A percentile compares a stretch with the other conserved stretches of the same genome.
phyloP scores from a whole-genome alignment of 1,140 invertebrate species.

The Listronotus bonariensis region DNA sequence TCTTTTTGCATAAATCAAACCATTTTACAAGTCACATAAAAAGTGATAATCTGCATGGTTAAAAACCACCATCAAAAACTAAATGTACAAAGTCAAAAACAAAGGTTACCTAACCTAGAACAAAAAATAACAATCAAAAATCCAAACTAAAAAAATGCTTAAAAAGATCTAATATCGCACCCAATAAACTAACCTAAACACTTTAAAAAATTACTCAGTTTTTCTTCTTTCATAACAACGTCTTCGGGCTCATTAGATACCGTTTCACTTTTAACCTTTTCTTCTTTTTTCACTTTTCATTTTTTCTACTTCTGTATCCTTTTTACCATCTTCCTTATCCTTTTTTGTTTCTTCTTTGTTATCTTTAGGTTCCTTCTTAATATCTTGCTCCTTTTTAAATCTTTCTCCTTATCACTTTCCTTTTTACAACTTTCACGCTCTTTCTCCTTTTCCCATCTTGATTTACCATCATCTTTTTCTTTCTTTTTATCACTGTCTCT shows the following conservation, averaged over 20 bases:
- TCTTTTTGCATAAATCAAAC: too few species aligned
- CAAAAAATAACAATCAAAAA: too few species aligned
- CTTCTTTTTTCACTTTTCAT: constrained; percentile 21
- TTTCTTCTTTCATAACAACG: constrained; percentile 9
- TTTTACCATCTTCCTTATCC: constrained; percentile 12
- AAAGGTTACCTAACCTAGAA: too few species aligned
- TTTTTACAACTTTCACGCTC: constrained; percentile 9
- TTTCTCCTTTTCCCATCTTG: constrained; percentile 49
- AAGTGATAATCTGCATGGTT: too few species aligned
- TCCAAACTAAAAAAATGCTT: too few species aligned
- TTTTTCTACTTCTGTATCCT: constrained; percentile 15
- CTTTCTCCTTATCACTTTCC: constrained; percentile 20
- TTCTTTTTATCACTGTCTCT: constrained; percentile 42
- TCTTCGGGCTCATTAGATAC: not conserved
- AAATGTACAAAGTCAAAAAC: too few species aligned
- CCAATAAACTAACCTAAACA: not conserved
- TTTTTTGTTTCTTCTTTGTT: constrained; percentile 29
- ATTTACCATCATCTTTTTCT: constrained; percentile 49
- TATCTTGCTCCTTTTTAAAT: constrained; percentile 21
- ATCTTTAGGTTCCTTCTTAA: constrained; percentile 28
- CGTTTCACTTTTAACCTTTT: constrained; percentile 14
- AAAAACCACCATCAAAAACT: too few species aligned
- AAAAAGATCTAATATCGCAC: too few species aligned
- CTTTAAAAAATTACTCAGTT: not conserved
- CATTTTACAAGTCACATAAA: too few species aligned